Conservation (phyloP, 2,888 invertebrate genomes). For the Polietes domitor region DNA sequence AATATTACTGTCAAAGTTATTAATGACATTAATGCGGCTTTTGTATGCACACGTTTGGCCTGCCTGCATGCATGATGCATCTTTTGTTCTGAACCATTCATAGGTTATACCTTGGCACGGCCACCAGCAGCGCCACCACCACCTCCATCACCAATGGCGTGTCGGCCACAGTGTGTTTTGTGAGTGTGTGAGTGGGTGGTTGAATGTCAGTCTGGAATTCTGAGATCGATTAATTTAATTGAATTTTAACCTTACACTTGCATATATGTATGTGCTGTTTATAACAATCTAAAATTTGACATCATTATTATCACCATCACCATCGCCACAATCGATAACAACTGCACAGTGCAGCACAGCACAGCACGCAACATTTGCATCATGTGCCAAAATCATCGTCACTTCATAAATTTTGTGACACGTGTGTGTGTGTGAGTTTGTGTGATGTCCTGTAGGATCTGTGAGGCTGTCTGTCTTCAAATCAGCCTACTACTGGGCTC, state of each 20-base stretch:
- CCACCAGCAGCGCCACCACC: too few relatives aligned
- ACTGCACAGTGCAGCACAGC: not conserved
- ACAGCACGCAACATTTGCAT: conserved; percentile 15
- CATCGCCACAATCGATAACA: conserved; percentile 21
- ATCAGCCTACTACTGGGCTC: not conserved
- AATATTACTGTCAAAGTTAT: conserved; percentile 59
- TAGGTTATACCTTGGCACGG: not conserved
- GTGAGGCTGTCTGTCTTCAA: not conserved
- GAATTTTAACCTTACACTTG: conserved; percentile 56
- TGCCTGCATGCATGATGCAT: conserved; percentile 33
- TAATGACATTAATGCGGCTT: conserved; percentile 56
- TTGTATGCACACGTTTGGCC: conserved; percentile 30
- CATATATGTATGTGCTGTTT: not conserved
- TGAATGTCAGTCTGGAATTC: too few relatives aligned
- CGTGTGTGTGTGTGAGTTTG: not conserved
- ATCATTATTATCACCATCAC: conserved; percentile 15
- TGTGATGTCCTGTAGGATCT: not conserved
- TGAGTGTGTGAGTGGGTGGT: not conserved
- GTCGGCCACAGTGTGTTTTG: too few relatives aligned
- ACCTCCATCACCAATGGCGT: too few relatives aligned
- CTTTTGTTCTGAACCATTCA: conserved; percentile 26
- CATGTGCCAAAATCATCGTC: conserved; percentile 41
- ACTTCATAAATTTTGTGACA: conserved; percentile 22
- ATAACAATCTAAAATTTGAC: conserved; percentile 23
- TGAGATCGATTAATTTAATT: conserved; percentile 57